phyloP scores from a whole-genome alignment of 2,113 vertebrate genomes.

The Typhlomys cinereus region DNA sequence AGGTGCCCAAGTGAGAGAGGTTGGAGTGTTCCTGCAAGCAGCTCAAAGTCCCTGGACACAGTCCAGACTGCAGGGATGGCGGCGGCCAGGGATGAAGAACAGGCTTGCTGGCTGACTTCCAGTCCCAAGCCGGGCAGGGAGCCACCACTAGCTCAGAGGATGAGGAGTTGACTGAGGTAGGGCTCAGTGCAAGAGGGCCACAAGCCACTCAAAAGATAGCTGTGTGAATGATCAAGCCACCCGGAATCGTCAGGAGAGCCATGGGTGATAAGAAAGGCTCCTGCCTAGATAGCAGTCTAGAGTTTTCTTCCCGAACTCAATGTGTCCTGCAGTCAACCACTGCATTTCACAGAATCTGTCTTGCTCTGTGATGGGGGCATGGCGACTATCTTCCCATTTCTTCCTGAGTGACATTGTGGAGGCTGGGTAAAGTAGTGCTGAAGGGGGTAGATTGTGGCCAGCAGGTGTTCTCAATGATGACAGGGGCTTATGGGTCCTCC shows the following conservation, averaged over 20 bases:
- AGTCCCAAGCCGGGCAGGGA: background rate
- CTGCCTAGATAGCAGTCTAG: background rate
- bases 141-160: background rate
- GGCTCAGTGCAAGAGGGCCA: background rate
- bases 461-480: background rate
- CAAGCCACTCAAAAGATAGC: background rate
- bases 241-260: background rate
- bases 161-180: background rate
- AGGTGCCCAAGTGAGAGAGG: background rate
- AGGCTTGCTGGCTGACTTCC: background rate
- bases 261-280: background rate
- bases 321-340: background rate
- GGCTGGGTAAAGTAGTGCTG: rapidly evolving
- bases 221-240: background rate
- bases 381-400: too few species aligned
- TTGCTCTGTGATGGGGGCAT: background rate
- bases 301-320: background rate
- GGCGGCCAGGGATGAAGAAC: background rate
- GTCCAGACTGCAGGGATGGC: background rate
- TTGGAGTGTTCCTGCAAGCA: background rate
- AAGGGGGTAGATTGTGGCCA: too few species aligned
- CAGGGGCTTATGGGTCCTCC: background rate
- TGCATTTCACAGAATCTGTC: background rate
- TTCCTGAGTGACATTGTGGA: background rate
- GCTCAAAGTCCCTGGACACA: background rate